Base-by-base conservation (phyloP, 2,888 invertebrate genomes). In the Hemicrepidius hirtus region DNA sequence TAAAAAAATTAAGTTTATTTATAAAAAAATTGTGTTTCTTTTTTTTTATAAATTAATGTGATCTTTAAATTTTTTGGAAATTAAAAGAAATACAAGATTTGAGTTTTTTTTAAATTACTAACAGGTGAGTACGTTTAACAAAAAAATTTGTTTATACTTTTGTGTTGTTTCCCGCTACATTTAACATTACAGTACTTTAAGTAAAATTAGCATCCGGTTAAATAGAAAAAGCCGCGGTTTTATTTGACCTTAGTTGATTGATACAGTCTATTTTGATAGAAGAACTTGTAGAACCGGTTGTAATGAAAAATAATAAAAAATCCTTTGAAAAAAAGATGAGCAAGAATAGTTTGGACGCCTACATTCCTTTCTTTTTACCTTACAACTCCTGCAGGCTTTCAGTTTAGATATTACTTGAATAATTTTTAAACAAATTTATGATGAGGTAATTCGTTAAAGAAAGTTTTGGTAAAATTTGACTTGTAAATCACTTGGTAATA, bases 341-440 rank as follows among this genome's bases (percentile, higher is more conserved):
- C 44, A 44, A 1, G 16, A 44, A 44, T 44, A 44, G 10, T 44
- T 44, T 44, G 44, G 44, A 44, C 44, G 44, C 44, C 44, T 44
- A 44, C 44, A 44, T 44, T 44, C 44, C 18, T 44, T 44, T 32
- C 44, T 18, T 44, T 44, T 18, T 7, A 16, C 40, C 13, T 40
- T 32, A 32, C 9, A 32, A 6, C 7, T 9, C 1, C 9, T 9
- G 32, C 2, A 24, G 24, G 2, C 13, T 40, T 40, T 1, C 44
- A n/a, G n/a, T n/a, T n/a, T n/a, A n/a, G n/a, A n/a, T n/a, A n/a
- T n/a, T n/a, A n/a, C n/a, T n/a, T n/a, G n/a, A n/a, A n/a, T 28
- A 28, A 28, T 28, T 28, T 28, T 28, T 28, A 28, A 28, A 28
- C 28, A 6, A 6, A n/a, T n/a, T n/a, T n/a, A n/a, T n/a, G n/a